These are phyloP conservation scores for Resseliella maxima DNA, from an alignment of 2,888 invertebrate species.

Conservation along the genomic window DNA sequence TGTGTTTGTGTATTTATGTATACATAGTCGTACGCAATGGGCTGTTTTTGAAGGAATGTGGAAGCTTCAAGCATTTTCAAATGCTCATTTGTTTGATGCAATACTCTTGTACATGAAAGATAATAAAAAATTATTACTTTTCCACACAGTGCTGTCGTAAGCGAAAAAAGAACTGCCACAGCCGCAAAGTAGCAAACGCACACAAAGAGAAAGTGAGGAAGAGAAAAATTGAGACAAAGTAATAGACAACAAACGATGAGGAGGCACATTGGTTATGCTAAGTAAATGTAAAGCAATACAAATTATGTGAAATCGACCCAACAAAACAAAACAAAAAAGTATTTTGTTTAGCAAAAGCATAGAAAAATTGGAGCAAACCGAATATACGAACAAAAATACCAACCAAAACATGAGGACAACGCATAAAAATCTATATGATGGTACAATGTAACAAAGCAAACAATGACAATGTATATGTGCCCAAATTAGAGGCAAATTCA, in stretches of 20 bases:
- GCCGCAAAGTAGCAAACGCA: neutral
- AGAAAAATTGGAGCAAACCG: neutral
- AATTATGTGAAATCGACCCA: conserved; percentile 31
- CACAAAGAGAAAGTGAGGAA: neutral
- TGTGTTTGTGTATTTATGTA: neutral
- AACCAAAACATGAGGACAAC: neutral
- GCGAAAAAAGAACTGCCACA: neutral
- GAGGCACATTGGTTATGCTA: conserved; percentile 43
- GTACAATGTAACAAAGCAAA: conserved; percentile 18
- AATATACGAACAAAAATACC: neutral
- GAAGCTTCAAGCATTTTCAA: conserved; percentile 17
- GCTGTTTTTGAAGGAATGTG: neutral
- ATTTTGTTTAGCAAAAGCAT: conserved; percentile 26
- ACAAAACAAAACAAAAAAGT: too few relatives aligned
- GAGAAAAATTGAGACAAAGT: too few relatives aligned
- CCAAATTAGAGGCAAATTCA: neutral
- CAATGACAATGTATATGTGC: conserved; percentile 22
- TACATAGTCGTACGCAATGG: neutral
- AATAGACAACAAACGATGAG: conserved; percentile 11
- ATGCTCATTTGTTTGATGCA: conserved; percentile 55
- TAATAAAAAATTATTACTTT: conserved; percentile 53
- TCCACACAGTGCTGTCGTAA: neutral
- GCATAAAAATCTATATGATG: conserved; percentile 35
- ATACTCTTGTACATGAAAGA: conserved; percentile 41
- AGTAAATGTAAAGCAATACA: conserved; percentile 54